A percentile compares a stretch with the other conserved stretches of the same genome.
phyloP scores from a whole-genome alignment of 2,113 vertebrate genomes.

The Hemiscyllium ocellatum region DNA sequence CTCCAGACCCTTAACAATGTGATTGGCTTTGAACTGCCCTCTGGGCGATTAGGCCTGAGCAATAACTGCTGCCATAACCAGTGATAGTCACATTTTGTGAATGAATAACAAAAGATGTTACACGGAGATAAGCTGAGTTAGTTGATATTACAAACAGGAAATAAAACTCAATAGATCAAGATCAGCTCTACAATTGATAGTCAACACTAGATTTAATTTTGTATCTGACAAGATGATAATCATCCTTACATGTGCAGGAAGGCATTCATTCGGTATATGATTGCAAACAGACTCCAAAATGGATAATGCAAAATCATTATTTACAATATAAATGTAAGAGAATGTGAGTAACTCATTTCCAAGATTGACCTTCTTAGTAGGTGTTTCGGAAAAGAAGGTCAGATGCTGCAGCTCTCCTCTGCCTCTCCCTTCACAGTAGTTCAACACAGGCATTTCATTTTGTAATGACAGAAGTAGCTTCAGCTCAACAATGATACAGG shows the following conservation, averaged over 20 bases:
- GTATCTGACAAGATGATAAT: conserved; percentile 27
- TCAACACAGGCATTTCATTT: background rate
- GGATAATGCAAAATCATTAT: background rate
- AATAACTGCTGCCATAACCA: too few species aligned
- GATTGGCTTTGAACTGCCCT: too few species aligned
- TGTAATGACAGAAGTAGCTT: background rate
- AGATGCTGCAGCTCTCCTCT: background rate
- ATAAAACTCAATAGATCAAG: background rate
- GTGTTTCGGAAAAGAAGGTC: background rate
- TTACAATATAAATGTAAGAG: background rate
- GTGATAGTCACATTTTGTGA: too few species aligned
- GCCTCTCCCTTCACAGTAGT: background rate
- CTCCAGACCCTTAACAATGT: too few species aligned
- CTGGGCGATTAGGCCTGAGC: too few species aligned
- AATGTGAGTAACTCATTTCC: background rate
- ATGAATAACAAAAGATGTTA: too few species aligned
- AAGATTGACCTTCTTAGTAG: background rate
- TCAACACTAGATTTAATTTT: background rate
- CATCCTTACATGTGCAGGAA: background rate
- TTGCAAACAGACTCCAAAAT: background rate
- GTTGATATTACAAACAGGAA: background rate
- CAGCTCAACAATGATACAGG: background rate
- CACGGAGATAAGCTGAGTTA: background rate
- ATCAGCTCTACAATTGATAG: background rate
- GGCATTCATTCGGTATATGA: background rate